Evolutionary conservation across 2,888 invertebrate species (phyloP).

Genomic region (Iselma pallidipennis): DNA sequence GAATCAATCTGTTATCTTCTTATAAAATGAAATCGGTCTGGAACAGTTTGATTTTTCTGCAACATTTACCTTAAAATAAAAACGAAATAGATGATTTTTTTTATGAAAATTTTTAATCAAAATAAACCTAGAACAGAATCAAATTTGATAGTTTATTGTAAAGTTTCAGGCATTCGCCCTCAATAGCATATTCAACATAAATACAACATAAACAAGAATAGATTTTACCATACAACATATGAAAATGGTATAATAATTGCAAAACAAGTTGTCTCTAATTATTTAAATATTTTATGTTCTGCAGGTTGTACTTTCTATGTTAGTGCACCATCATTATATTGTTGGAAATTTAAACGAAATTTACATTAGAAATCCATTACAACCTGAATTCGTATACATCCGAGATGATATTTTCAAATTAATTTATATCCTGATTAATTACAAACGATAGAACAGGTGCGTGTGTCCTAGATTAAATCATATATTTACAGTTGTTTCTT

Average conservation of each 20-base stretch:
- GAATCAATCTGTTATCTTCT: constrained; percentile 30
- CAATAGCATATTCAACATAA: not conserved
- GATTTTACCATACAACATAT: not conserved
- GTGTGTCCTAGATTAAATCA: constrained; percentile 47
- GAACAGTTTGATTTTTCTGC: not conserved
- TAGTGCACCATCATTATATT: not conserved
- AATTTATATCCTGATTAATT: constrained; percentile 52
- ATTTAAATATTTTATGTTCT: not conserved
- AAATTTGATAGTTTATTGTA: not conserved
- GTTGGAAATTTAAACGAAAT: constrained; percentile 43
- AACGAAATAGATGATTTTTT: too few species aligned
- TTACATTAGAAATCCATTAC: constrained; percentile 49
- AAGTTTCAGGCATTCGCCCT: not conserved
- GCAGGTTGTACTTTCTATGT: not conserved
- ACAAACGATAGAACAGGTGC: constrained; percentile 49
- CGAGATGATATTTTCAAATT: constrained; percentile 43
- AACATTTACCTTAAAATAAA: too few species aligned
- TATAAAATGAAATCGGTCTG: too few species aligned
- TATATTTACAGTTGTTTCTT: constrained; percentile 42
- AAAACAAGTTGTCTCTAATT: not conserved
- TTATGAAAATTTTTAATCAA: not conserved
- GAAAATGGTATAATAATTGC: not conserved
- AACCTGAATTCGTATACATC: constrained; percentile 34
- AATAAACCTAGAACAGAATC: not conserved
- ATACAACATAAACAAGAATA: not conserved